Percentiles rank a stretch among this genome's conserved stretches.
Evolutionary conservation across 2,113 vertebrate genomes (phyloP).

Genomic region (Romanogobio albipinnatus): DNA sequence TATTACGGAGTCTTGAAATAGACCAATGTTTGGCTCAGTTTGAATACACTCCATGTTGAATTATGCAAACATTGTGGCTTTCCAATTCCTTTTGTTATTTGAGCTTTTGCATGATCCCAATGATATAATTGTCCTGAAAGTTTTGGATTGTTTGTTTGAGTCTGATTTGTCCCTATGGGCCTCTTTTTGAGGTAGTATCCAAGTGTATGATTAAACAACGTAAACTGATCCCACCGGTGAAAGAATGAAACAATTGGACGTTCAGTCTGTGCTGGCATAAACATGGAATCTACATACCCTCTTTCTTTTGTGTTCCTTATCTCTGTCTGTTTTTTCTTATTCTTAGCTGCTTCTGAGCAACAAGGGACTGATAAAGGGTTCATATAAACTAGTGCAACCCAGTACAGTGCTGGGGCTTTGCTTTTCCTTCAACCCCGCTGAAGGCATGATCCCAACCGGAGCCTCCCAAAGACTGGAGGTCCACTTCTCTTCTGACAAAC

Average conservation of each 20-base stretch:
- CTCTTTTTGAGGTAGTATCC: conserved; percentile 13
- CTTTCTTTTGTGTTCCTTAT: neutral
- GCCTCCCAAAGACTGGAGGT: conserved; percentile 76
- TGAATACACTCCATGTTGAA: conserved; percentile 30
- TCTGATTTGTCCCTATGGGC: conserved; percentile 35
- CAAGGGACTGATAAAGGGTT: conserved; percentile 80
- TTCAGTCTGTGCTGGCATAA: neutral
- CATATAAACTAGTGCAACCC: conserved; percentile 74
- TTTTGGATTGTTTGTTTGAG: neutral
- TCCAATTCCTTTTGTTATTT: conserved; percentile 39
- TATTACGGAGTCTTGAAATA: conserved; percentile 41
- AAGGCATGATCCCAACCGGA: conserved; percentile 77
- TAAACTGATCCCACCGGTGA: conserved; percentile 3
- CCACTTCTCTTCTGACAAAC: conserved; percentile 73
- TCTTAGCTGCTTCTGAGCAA: conserved; percentile 80
- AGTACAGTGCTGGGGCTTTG: conserved; percentile 74
- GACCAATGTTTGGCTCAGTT: conserved; percentile 44
- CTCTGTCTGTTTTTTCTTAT: conserved; percentile 38
- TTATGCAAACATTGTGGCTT: conserved; percentile 47
- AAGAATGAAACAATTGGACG: conserved; percentile 10
- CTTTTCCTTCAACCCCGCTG: conserved; percentile 80
- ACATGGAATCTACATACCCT: neutral
- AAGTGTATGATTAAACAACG: conserved; percentile 28
- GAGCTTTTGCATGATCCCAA: conserved; percentile 30
- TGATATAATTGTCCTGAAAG: conserved; percentile 45